These are phyloP conservation scores for Pedicia rivosa DNA, from an alignment of 2,888 invertebrate genomes.

Conservation along the genomic window DNA sequence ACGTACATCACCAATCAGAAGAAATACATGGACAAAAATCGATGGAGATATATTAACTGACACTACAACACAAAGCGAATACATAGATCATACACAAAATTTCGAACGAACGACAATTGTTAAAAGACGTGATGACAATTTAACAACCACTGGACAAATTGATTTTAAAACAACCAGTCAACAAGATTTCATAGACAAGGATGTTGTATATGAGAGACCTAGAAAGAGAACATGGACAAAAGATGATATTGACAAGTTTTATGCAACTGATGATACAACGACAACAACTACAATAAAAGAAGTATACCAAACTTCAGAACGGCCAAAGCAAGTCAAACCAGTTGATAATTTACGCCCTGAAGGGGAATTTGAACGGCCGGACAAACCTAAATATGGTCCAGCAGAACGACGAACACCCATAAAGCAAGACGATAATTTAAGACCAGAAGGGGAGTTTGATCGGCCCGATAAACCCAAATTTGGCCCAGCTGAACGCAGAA, in stretches of 20 bases:
- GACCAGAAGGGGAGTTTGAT: slow-evolving; percentile 36
- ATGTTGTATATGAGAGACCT: slow-evolving; percentile 37
- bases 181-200: slow-evolving; percentile 44
- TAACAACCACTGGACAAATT: slow-evolving; percentile 50
- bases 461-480: slow-evolving; percentile 27
- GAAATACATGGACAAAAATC: slow-evolving; percentile 63
- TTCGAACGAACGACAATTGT: slow-evolving; percentile 43
- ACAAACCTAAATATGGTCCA: slow-evolving; percentile 21
- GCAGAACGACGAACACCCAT: slow-evolving; percentile 27
- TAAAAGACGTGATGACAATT: slow-evolving; percentile 44
- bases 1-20: slow-evolving; percentile 44
- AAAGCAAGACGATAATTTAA: slow-evolving; percentile 34
- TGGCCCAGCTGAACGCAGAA: slow-evolving; percentile 31
- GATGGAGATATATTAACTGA: slow-evolving; percentile 57
- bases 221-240: slow-evolving; percentile 49
- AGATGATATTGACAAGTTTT: slow-evolving; percentile 54
- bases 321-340: slow-evolving; percentile 29
- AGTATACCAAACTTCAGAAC: slow-evolving; percentile 31
- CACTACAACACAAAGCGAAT: slow-evolving; percentile 51
- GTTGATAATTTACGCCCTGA: slow-evolving; percentile 36
- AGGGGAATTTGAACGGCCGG: slow-evolving; percentile 26
- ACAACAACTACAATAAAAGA: slow-evolving; percentile 39
- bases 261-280: slow-evolving; percentile 38
- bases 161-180: slow-evolving; percentile 47
- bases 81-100: slow-evolving; percentile 41